Conservation (phyloP, 2,888 invertebrate species). For the Tenthredo mesomela region DNA sequence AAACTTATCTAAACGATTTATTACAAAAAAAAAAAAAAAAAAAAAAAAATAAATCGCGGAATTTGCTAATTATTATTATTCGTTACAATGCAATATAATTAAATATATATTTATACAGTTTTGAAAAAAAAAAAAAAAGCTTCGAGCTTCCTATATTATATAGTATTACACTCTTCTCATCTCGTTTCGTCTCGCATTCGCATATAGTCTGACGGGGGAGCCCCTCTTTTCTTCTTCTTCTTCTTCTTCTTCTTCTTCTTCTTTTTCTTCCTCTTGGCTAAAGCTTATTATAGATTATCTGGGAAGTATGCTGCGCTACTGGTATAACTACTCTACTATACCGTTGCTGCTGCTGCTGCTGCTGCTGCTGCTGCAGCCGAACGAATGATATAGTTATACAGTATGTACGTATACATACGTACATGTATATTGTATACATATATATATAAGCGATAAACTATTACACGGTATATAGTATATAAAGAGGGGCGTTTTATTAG, state of each 20-base stretch:
- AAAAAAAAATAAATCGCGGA: no score
- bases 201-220: no score
- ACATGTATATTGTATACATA: background rate
- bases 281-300: slow-evolving; percentile 32
- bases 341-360: background rate
- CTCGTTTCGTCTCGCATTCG: no score
- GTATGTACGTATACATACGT: background rate
- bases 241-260: background rate
- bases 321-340: no score
- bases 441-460: no score
- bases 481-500: slow-evolving; percentile 8
- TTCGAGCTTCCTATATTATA: background rate
- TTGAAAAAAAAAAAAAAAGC: background rate
- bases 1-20: no score
- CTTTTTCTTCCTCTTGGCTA: slow-evolving; percentile 14
- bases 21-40: no score
- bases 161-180: background rate
- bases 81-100: no score
- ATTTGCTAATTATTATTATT: no score
- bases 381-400: background rate
- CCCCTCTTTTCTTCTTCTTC: background rate
- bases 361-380: background rate
- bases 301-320: slow-evolving; percentile 21
- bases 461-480: background rate
- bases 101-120: no score